phyloP scores from a whole-genome alignment of 1,140 invertebrate genomes.

The Phocides pigmalion region DNA sequence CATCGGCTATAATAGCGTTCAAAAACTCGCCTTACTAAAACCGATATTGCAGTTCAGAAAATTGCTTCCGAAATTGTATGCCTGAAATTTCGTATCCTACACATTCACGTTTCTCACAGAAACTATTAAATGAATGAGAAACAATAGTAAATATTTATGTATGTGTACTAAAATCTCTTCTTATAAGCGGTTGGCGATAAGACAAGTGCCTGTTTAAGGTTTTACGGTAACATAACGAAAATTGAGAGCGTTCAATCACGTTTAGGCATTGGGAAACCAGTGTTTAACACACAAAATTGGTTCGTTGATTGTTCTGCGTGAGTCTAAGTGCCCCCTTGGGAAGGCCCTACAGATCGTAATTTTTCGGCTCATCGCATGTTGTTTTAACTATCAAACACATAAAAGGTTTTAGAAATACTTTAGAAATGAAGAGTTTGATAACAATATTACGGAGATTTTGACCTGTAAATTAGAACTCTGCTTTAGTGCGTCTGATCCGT shows the following conservation, averaged over 20 bases:
- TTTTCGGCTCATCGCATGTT: constrained; percentile 23
- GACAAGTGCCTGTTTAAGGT: constrained; percentile 37
- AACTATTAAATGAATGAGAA: neutral
- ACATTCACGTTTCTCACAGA: neutral
- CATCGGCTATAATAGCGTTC: neutral
- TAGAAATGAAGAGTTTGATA: neutral
- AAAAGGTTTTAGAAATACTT: constrained; percentile 11
- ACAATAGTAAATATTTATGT: no score
- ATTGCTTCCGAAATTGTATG: neutral
- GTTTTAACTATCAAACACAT: constrained; percentile 18
- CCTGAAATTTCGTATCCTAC: neutral
- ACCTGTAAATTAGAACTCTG: no score
- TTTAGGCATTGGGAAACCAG: constrained; percentile 34
- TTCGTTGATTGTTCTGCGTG: constrained; percentile 19
- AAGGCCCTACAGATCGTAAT: constrained; percentile 8
- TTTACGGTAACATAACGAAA: constrained; percentile 49
- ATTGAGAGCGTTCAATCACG: constrained; percentile 58
- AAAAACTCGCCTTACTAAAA: constrained; percentile 1
- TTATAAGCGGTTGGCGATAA: neutral
- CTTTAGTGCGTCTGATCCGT: no score
- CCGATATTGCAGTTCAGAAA: neutral
- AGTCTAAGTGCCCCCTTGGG: constrained; percentile 19
- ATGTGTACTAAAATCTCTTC: no score
- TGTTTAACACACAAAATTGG: constrained; percentile 42
- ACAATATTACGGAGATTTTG: no score